Conservation (phyloP, 1,140 invertebrate genomes). For the Ceratina australensis region DNA sequence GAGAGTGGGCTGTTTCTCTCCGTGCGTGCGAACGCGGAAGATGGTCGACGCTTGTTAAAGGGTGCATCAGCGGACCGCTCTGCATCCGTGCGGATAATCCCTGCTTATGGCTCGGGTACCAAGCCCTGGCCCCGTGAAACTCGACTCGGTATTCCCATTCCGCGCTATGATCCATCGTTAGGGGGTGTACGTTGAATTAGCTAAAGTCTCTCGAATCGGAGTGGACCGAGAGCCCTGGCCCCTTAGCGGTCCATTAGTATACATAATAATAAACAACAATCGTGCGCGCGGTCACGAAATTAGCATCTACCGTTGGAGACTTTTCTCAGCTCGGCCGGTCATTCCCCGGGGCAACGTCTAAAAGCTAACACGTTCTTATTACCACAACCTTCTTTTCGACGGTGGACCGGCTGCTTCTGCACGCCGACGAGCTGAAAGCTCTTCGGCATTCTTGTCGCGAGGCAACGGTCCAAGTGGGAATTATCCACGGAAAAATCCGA, state of each 20-base stretch:
- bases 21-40: not conserved
- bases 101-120: constrained; percentile 26
- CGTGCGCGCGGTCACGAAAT: constrained; percentile 18
- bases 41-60: not conserved
- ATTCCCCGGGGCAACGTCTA: constrained; percentile 36
- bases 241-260: constrained; percentile 53
- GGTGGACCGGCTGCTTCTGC: not conserved
- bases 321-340: not conserved
- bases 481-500: not conserved
- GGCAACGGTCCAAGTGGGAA: too few relatives aligned
- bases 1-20: not conserved
- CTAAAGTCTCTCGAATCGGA: constrained; percentile 56
- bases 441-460: not conserved
- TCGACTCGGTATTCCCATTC: constrained; percentile 46
- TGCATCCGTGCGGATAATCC: constrained; percentile 43
- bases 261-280: constrained; percentile 60
- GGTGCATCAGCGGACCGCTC: constrained; percentile 6
- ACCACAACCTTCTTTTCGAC: constrained; percentile 1
- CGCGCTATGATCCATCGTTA: constrained; percentile 50
- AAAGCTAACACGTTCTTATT: constrained; percentile 45
- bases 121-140: not conserved
- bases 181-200: constrained; percentile 44
- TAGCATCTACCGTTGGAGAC: constrained; percentile 36
- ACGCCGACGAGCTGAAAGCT: constrained; percentile 23
- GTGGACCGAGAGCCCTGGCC: constrained; percentile 24